Base-by-base conservation (phyloP, 64 coral and sea anemone species). In the Montipora cactus region DNA sequence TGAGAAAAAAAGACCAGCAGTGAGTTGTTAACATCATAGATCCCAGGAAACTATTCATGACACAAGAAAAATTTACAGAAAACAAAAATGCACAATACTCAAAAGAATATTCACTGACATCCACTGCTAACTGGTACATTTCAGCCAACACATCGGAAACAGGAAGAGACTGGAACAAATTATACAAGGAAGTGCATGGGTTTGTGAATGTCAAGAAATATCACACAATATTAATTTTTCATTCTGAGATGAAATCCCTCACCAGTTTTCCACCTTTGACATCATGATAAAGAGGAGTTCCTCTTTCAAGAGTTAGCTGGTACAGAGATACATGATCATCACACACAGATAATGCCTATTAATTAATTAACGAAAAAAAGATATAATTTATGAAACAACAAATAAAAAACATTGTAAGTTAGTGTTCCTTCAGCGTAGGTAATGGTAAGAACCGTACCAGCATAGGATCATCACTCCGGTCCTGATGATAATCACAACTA, bases 291-390 rank as follows among this genome's bases (percentile, higher is more conserved):
- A 93, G 86, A 73, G 90, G 75, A 47, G 95, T 96, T 19, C 95
- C 95, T 74, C 79, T 85, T 57, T 96, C 87, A 44, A 96, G 19
- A 15, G 81, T 93, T 44, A 96, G 58, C 50, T 96, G 95, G 49
- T 96, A 96, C 14, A 94, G 44, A n/a, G 88, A 94, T 13, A 96
- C 44, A 87, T 96, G 95, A 8, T 47, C 88, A 22, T 96, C 92
- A 69, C 92, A 90, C 58, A 94, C 62, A 59, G 48, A 78, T 57
- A 96, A 74, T 13, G 61, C 71, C 95, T 96, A 64, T 7, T 5
- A 94, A 84, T 16, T 48, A 57, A 77, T 8, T 23, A 11, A 87
- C 0, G 3, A 45, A 18, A 44, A 44, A 85, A 16, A 21, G 46
- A 21, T 3, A 68, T 37, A 37, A 37, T 37, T 37, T 37, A 37